Percentiles rank a stretch among this genome's conserved stretches.
These are phyloP conservation scores for Tupiocoris notatus DNA, from an alignment of 2,888 invertebrate species.

Conservation along the genomic window DNA sequence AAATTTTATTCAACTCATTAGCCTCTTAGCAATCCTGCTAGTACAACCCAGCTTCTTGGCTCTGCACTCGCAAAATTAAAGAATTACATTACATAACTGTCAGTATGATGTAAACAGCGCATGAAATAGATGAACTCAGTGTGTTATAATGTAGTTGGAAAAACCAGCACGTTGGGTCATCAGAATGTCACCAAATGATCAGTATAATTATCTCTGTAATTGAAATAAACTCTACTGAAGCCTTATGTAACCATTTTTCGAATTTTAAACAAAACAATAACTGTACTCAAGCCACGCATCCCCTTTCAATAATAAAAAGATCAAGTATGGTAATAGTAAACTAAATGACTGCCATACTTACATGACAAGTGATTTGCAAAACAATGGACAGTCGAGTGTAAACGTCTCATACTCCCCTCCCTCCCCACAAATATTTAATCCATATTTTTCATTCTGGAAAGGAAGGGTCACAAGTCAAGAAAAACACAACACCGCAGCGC, in stretches of 20 bases:
- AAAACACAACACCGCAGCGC: conserved; percentile 37
- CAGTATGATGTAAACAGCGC: no score
- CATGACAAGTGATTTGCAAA: conserved; percentile 85
- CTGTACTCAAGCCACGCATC: background rate
- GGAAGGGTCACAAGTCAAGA: conserved; percentile 51
- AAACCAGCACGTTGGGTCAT: no score
- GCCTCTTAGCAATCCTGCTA: no score
- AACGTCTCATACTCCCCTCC: conserved; percentile 99
- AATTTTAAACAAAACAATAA: background rate
- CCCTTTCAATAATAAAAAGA: background rate
- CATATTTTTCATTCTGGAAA: conserved; percentile 80
- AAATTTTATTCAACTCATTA: no score
- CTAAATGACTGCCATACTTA: conserved; percentile 60
- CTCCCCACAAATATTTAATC: conserved; percentile 94
- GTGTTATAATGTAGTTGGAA: no score
- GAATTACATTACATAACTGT: no score
- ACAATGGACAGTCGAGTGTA: conserved; percentile 94
- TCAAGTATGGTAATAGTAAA: conserved; percentile 35
- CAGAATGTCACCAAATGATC: no score
- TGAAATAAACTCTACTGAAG: no score
- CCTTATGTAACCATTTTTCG: background rate
- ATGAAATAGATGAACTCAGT: no score
- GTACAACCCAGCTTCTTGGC: no score
- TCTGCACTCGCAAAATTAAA: no score
- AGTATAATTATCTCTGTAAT: no score